Base-by-base conservation (phyloP, 2,888 invertebrate genomes). In the Muschampia plurimacula region DNA sequence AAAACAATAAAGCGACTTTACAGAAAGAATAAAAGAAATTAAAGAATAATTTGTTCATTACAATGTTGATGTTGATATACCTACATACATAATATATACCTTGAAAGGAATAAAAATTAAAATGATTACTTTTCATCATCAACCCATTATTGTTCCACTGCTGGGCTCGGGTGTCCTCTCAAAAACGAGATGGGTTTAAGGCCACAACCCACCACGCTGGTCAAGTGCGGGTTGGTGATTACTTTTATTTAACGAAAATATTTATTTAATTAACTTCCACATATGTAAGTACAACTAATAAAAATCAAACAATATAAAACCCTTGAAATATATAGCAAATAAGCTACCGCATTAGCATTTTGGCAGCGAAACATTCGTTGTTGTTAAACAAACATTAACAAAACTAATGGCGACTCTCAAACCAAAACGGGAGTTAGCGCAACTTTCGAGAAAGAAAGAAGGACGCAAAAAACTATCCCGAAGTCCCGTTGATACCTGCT, bases 401-500 rank as follows among this genome's bases (percentile, higher is more conserved):
- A 68, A 59, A 69, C 62, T 75, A 74, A 76, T 76, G 62, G 68
- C 68, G 59, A 44, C 15, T 36, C 55, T 32, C 62, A 28, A 22
- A 22, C 22, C 44, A n/a, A 55, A 55, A 64, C 69, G 74, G 59
- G 62, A 55, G 63, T 59, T 62, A 64, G 75, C 75, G 69, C 55
- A 76, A 74, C 60, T 76, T 32, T 76, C 76, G 73, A 52, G 59
- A 73, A 77, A 75, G 65, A 39, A 4, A 72, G 46, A 15, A 0
- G 32, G 67, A 13, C 41, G 44, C 55, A 63, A 72, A 72, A 68
- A 68, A 52, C 13, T 10, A 36, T 8, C 72, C 67, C 67, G 57
- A 65, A 74, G 74, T 79, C 78, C 79, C 78, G 80, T 76, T 76
- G 76, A 63, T 81, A 81, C 80, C 81, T 80, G 81, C 70, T 15